These are phyloP conservation scores for Agriopis marginaria DNA, from an alignment of 2,888 invertebrate species.

Conservation along the genomic window DNA sequence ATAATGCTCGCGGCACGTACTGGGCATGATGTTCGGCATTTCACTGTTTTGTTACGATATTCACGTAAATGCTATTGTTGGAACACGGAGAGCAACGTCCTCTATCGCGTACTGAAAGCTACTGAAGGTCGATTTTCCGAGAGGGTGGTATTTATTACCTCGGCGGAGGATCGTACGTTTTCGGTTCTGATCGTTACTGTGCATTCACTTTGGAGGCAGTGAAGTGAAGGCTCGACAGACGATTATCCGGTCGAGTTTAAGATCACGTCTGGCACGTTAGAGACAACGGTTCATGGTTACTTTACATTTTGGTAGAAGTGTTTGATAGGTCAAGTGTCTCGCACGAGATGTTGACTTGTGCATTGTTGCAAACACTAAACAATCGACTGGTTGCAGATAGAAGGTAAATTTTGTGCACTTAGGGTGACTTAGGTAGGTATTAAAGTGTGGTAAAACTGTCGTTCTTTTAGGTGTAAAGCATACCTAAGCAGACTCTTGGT, in stretches of 20 bases:
- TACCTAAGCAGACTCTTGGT: neutral
- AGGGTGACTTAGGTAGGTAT: too few species aligned
- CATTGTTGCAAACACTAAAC: conserved; percentile 1
- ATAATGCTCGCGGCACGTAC: conserved; percentile 70
- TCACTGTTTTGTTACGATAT: conserved; percentile 59
- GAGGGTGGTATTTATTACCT: conserved; percentile 65
- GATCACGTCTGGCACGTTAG: conserved; percentile 17
- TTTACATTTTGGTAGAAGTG: neutral
- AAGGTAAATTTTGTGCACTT: neutral
- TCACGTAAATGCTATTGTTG: conserved; percentile 58
- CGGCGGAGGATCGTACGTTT: conserved; percentile 59
- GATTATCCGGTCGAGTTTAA: conserved; percentile 9
- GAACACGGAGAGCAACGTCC: conserved; percentile 49
- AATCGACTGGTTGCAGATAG: neutral
- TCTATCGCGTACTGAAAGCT: conserved; percentile 50
- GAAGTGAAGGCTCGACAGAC: conserved; percentile 50
- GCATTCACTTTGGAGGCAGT: conserved; percentile 65
- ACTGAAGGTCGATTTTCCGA: conserved; percentile 66
- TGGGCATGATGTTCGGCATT: conserved; percentile 76
- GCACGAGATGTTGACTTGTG: conserved; percentile 16
- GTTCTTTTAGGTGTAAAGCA: neutral
- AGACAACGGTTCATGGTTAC: neutral
- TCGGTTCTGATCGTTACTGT: conserved; percentile 68
- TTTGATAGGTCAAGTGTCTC: conserved; percentile 19
- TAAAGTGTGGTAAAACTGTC: neutral